Evolutionary conservation across 2,888 invertebrate species (phyloP).

Genomic region (Charanyca ferruginea): DNA sequence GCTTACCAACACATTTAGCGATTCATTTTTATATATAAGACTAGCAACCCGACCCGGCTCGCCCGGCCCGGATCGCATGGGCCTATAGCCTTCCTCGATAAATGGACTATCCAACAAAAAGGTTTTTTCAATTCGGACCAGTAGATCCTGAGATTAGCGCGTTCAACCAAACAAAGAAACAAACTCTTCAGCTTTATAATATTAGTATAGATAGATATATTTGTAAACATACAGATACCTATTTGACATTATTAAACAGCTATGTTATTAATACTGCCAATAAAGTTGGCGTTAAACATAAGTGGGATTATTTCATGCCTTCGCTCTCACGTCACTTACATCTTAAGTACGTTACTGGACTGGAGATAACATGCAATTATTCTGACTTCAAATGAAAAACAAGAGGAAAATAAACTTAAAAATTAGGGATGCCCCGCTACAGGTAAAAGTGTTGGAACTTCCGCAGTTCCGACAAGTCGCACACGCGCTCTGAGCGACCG

Average conservation of each 20-base stretch:
- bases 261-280: slow-evolving; percentile 1
- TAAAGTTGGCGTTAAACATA: slow-evolving; percentile 9
- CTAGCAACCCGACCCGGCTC: too few relatives aligned
- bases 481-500: neutral
- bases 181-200: too few relatives aligned
- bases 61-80: too few relatives aligned
- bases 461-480: slow-evolving; percentile 30
- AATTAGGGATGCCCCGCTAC: slow-evolving; percentile 19
- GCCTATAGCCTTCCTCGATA: too few relatives aligned
- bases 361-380: slow-evolving; percentile 34
- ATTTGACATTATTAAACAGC: neutral
- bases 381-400: slow-evolving; percentile 36
- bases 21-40: too few relatives aligned
- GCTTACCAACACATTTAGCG: too few relatives aligned
- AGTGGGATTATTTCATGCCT: slow-evolving; percentile 12
- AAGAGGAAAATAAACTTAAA: slow-evolving; percentile 42
- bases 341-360: neutral
- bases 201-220: too few relatives aligned
- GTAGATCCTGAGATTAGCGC: too few relatives aligned
- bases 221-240: neutral
- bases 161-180: too few relatives aligned
- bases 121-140: too few relatives aligned
- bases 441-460: neutral
- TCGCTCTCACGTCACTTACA: too few relatives aligned
- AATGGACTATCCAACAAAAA: too few relatives aligned